Percentiles rank a stretch among this genome's conserved stretches.
Evolutionary conservation across 2,888 invertebrate genomes (phyloP).

Genomic region (Sarcophaga rosellei): DNA sequence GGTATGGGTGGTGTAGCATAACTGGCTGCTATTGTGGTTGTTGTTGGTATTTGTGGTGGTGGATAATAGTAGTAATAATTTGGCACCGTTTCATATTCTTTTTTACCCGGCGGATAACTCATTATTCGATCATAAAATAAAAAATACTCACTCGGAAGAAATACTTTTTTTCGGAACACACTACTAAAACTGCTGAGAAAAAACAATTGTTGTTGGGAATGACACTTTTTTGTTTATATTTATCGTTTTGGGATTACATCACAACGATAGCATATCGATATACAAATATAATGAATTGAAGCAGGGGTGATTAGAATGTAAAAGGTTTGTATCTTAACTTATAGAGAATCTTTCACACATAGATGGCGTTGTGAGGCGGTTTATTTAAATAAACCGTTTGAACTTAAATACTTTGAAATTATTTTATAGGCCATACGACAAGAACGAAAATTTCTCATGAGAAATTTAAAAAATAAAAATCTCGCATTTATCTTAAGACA

Average conservation of each 20-base stretch:
- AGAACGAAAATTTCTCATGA: too few relatives aligned
- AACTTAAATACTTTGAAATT: too few relatives aligned
- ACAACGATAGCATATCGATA: constrained; percentile 14
- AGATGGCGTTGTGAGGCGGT: not conserved
- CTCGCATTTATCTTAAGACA: too few relatives aligned
- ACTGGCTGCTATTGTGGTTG: constrained; percentile 65
- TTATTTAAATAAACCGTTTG: too few relatives aligned
- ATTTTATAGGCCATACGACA: too few relatives aligned
- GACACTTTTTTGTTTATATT: constrained; percentile 32
- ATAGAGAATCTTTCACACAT: not conserved
- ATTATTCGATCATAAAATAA: not conserved
- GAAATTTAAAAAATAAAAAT: too few relatives aligned
- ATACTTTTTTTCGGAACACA: not conserved
- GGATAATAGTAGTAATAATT: constrained; percentile 70
- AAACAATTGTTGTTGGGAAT: not conserved
- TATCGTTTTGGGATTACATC: not conserved
- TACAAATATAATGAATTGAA: not conserved
- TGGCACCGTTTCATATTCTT: constrained; percentile 20
- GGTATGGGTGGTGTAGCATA: constrained; percentile 39
- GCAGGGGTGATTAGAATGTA: too few relatives aligned
- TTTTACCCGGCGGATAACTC: constrained; percentile 48
- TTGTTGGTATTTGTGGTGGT: constrained; percentile 70
- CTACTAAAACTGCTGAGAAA: not conserved
- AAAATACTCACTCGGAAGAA: not conserved
- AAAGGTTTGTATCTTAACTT: not conserved